Base-by-base conservation (phyloP, 2,113 vertebrate genomes). In the Eudyptes chrysolophus region DNA sequence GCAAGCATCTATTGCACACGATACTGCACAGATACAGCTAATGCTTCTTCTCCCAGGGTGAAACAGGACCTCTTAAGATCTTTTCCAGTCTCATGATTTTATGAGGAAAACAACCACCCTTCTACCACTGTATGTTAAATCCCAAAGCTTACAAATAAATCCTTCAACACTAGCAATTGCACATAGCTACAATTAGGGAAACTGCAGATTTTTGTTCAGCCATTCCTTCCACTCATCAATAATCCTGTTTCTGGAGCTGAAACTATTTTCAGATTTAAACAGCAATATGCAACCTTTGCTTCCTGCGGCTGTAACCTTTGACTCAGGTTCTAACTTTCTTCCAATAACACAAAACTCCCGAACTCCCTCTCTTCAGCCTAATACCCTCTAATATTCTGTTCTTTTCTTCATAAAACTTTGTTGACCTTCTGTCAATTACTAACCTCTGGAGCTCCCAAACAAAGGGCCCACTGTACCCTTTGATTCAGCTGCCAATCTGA, bases 401-500 rank as follows among this genome's bases (percentile, higher is more conserved):
- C 86, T 97, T 97, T 98, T 96, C 94, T 97, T 94, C 93, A 79
- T 97, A 96, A 97, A 94, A 96, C 95, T 97, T 95, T 93, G 95
- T 95, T 97, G 97, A 94, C 96, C 94, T 96, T 96, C 95, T 92
- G 95, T 93, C 96, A 94, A 87, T 94, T 96, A 95, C 92, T 92
- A 96, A 96, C 94, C 94, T 94, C 93, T 95, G 86, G 92, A 93
- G 90, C 51, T 76, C 75, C 57, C 92, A 97, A 95, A 98, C 98
- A 98, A 98, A 98, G 97, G 95, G 72, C 58, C 95, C 91, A 98
- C 95, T 98, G 98, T 98, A 95, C 64, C 83, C 62, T 96, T 98
- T 97, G 95, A 97, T 97, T 97, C 97, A 97, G 96, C 94, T 97
- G 97, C 98, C 97, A 98, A 98, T 98, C 97, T 98, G 98, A 98